Evolutionary conservation across 2,113 vertebrate species (phyloP), one percentile per base, ranked within the genome.

Genomic region (Gnathochromis pfefferi): DNA sequence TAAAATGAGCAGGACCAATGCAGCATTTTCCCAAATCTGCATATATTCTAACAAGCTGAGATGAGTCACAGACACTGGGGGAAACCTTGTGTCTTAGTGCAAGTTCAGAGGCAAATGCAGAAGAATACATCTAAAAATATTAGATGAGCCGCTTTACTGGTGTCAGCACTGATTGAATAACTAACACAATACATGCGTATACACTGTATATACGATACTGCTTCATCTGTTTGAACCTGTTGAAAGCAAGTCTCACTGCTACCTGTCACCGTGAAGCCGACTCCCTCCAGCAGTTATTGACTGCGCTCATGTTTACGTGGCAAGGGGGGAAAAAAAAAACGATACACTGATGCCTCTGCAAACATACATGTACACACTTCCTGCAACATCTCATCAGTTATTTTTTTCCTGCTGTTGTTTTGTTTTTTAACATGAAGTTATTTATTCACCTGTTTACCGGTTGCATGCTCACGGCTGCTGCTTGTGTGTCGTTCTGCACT

Each of bases 241-340:
- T 90, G 89, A 70, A 90, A 78, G 73, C 31, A 53, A 47, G 55
- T 55, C 91, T 85, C 35, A 26, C 80, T 85, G 68, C 45, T 78
- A 85, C 83, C 79, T 90, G 87, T 86, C 91, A 54, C 86, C 91
- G 88, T 87, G 86, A 89, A 91, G 91, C 79, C 88, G 86, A 90
- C 80, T 86, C 85, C 68, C 60, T 83, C 28, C 40, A 82, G 55
- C 51, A 57, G 51, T 70, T 85, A 35, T 45, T 83, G 47, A 85
- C 49, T 81, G 9, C 19, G 28, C 58, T 70, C 12, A 2, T 70
- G 53, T 87, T 42, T 5, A 87, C 4, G 31, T 85, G 16, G 45
- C 4, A 4, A 49, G 17, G 10, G 33, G 35, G 0, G 1, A 0
- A 5, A 75, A 81, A 60, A 4, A 17, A 31, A 17, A 13, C 33